Evolutionary conservation across 2,888 invertebrate genomes (phyloP).

Genomic region (Agrochola lychnidis): DNA sequence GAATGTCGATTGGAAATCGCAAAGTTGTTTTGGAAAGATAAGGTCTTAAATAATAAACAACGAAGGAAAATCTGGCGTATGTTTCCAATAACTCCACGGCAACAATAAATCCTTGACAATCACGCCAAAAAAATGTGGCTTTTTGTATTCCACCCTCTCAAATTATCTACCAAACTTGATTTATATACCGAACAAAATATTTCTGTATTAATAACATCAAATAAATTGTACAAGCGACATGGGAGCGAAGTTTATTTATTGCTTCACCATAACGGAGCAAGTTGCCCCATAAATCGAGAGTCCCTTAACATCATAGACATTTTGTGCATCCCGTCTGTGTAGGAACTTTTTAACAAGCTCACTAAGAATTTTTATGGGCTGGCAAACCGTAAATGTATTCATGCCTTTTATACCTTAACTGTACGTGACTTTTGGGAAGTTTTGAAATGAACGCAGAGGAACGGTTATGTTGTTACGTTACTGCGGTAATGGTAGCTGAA

Average conservation of each 20-base stretch:
- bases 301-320: constrained; percentile 46
- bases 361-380: constrained; percentile 51
- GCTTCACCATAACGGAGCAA: constrained; percentile 49
- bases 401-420: constrained; percentile 47
- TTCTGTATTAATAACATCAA: constrained; percentile 52
- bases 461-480: constrained; percentile 18
- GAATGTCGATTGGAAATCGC: not conserved
- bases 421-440: constrained; percentile 49
- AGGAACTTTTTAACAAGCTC: constrained; percentile 57
- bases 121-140: constrained; percentile 24
- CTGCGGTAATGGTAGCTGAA: constrained; percentile 20
- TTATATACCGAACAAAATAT: constrained; percentile 43
- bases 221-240: constrained; percentile 54
- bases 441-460: constrained; percentile 41
- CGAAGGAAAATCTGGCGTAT: not conserved
- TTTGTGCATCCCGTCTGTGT: constrained; percentile 42
- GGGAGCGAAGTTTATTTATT: constrained; percentile 50
- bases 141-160: constrained; percentile 36
- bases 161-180: constrained; percentile 52
- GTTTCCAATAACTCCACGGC: constrained; percentile 4
- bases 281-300: constrained; percentile 56
- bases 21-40: not conserved
- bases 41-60: constrained; percentile 25
- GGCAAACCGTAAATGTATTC: constrained; percentile 59
- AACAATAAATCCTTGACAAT: constrained; percentile 49